phyloP scores from a whole-genome alignment of 2,797 vertebrate species.

The Melanotaenia pygmaea region DNA sequence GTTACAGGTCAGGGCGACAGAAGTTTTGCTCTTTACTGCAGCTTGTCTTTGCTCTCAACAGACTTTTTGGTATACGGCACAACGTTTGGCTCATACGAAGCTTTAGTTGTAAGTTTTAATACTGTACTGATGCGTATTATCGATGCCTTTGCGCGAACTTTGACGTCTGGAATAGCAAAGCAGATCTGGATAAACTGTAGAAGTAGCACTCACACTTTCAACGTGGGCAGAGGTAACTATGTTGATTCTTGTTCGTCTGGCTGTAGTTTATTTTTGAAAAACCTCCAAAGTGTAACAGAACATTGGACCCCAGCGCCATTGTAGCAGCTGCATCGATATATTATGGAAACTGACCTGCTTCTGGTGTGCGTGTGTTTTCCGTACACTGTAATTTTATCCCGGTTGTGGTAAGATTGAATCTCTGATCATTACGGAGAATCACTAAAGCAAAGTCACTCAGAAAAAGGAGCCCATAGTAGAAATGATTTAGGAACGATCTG shows the following conservation, averaged over 20 bases:
- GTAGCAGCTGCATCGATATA: not conserved
- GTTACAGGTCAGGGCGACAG: slow-evolving; percentile 28
- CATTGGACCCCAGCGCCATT: not conserved
- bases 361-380: slow-evolving; percentile 9
- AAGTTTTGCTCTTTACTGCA: slow-evolving; percentile 35
- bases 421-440: slow-evolving; percentile 19
- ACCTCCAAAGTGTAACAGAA: not conserved
- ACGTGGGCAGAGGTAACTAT: not conserved
- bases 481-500: not conserved
- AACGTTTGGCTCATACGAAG: slow-evolving; percentile 3
- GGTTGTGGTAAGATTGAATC: slow-evolving; percentile 13
- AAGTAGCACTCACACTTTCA: not conserved
- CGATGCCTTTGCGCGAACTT: slow-evolving; percentile 15
- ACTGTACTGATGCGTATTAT: no score
- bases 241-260: not conserved
- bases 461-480: not conserved
- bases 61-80: slow-evolving; percentile 3
- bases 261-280: not conserved
- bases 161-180: slow-evolving; percentile 10
- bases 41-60: slow-evolving; percentile 12
- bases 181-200: not conserved
- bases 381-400: slow-evolving; percentile 9
- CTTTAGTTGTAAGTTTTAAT: not conserved
- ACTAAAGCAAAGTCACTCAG: not conserved
- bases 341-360: slow-evolving; percentile 15